phyloP scores from a whole-genome alignment of 2,797 vertebrate genomes.

The Acipenser ruthenus region DNA sequence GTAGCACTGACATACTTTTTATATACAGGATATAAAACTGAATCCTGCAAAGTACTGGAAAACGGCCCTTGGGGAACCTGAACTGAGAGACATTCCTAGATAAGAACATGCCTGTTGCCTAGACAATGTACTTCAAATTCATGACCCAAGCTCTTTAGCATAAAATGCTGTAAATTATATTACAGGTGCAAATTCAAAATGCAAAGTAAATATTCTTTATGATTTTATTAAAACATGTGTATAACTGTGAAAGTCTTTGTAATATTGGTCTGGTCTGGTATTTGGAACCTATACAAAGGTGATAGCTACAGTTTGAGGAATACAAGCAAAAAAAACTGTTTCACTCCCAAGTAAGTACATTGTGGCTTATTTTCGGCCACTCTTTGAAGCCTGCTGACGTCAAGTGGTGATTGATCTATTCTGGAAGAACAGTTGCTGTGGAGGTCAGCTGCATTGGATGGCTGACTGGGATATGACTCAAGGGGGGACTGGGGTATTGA shows the following conservation, averaged over 20 bases:
- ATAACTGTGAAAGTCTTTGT: no score
- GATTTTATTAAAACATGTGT: no score
- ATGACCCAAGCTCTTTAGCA: not conserved
- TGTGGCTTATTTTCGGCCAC: constrained; percentile 14
- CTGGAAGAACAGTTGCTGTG: constrained; percentile 3
- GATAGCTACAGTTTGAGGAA: no score
- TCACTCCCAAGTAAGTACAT: not conserved
- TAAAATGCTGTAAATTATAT: not conserved
- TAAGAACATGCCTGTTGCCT: constrained; percentile 11
- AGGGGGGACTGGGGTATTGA: no score
- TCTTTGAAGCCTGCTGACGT: constrained; percentile 25
- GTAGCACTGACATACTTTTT: no score
- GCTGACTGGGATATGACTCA: not conserved
- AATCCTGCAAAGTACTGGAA: constrained; percentile 1
- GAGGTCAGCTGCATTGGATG: not conserved
- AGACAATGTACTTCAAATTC: constrained; percentile 8
- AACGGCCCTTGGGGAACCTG: constrained; percentile 5
- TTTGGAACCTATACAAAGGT: no score
- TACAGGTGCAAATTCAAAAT: no score
- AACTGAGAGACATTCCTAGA: not conserved
- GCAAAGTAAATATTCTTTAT: no score
- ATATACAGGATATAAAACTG: not conserved
- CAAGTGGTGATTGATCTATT: constrained; percentile 24
- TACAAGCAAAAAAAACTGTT: no score
- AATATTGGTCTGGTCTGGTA: no score